Base-by-base conservation (phyloP, 2,888 invertebrate genomes). In the Abrostola triplasia region DNA sequence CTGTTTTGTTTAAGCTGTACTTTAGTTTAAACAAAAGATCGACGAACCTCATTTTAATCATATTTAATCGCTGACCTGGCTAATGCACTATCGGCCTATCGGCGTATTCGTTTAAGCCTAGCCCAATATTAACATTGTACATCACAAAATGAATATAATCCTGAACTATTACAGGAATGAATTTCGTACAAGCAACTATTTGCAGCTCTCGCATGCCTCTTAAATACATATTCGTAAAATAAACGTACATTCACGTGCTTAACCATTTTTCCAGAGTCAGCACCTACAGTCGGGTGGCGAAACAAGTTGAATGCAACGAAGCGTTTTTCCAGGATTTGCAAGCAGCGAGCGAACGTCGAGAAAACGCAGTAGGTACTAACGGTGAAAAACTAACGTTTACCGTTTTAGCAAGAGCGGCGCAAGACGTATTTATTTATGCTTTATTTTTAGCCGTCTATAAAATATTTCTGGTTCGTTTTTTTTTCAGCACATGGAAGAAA, bases 271-370 rank as follows among this genome's bases (percentile, higher is more conserved):
- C 64, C 64, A 70, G 73, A 74, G 73, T 64, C 72, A 77, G 78
- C 79, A 71, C 79, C 77, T 80, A 58, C 59, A 70, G 73, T 61
- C 60, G 66, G 75, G 59, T 71, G 58, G 65, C 67, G 70, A 77
- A 83, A 83, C 77, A 80, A 78, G 81, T 79, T 73, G 81, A 76
- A 83, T 65, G 83, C 86, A 85, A 70, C 83, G 82, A 82, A 73
- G 77, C 86, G 76, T 81, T 81, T 75, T 73, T 72, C 70, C 74
- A 69, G 66, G 80, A 80, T 83, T 84, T 81, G 72, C 78, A 67
- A 72, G 68, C 72, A 66, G 61, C 60, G 70, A 71, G 68, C 65
- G 62, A 78, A 77, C 70, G 73, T 64, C 65, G 72, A 74, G 78
- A 73, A 77, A 79, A 79, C 67, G 64, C 64, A 61, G 64, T n/a